Conservation (phyloP, 2,888 invertebrate genomes). For the Apamea monoglypha region DNA sequence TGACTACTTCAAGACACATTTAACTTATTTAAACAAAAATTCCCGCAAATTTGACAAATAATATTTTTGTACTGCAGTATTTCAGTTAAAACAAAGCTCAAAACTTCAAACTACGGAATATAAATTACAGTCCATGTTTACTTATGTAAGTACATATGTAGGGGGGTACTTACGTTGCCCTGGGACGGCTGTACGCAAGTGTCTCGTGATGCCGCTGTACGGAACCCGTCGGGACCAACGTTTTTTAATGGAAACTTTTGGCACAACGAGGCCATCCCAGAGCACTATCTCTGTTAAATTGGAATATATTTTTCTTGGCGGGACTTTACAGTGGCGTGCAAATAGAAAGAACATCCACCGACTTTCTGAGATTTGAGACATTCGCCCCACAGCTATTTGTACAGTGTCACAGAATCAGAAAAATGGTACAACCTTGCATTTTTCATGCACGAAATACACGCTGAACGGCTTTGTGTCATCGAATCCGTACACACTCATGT, state of each 20-base stretch:
- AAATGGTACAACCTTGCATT: slow-evolving; percentile 78
- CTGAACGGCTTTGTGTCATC: slow-evolving; percentile 75
- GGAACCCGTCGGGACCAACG: slow-evolving; percentile 52
- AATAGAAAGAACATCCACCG: slow-evolving; percentile 75
- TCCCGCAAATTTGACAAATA: background rate
- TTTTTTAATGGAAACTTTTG: slow-evolving; percentile 73
- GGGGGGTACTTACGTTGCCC: slow-evolving; percentile 24
- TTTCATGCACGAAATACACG: slow-evolving; percentile 75
- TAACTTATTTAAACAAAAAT: background rate
- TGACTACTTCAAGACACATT: background rate
- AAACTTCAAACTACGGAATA: slow-evolving; percentile 40
- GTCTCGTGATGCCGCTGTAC: slow-evolving; percentile 52
- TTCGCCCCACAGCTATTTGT: slow-evolving; percentile 82
- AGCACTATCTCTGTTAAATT: slow-evolving; percentile 75
- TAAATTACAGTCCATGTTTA: slow-evolving; percentile 45
- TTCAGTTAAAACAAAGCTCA: slow-evolving; percentile 32
- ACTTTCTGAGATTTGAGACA: slow-evolving; percentile 80
- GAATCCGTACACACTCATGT: slow-evolving; percentile 72
- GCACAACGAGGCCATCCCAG: slow-evolving; percentile 68
- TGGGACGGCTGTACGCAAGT: slow-evolving; percentile 58
- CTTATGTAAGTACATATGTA: slow-evolving; percentile 34
- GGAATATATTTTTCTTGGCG: slow-evolving; percentile 77
- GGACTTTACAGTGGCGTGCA: slow-evolving; percentile 70
- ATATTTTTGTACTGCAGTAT: slow-evolving; percentile 7
- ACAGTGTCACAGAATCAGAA: slow-evolving; percentile 79